Evolutionary conservation across 2,113 vertebrate genomes (phyloP).

Genomic region (Phyllostomus discolor): DNA sequence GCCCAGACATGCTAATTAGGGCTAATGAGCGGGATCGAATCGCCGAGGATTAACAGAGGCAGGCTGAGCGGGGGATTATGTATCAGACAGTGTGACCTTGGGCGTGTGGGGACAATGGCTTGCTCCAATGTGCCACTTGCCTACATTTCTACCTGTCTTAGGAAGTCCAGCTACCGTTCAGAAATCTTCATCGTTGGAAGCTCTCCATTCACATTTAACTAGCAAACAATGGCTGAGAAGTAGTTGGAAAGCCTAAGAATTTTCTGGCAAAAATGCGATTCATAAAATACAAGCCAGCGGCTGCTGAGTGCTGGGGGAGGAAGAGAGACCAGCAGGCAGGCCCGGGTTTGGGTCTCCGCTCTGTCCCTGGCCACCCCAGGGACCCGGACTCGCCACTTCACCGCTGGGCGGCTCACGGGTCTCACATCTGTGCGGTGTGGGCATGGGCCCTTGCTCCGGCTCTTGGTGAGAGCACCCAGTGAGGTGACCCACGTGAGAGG

Average conservation of each 20-base stretch:
- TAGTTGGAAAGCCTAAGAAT: background rate
- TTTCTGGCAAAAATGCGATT: constrained; percentile 11
- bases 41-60: background rate
- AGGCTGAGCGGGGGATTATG: background rate
- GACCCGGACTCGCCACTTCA: rapidly evolving
- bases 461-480: background rate
- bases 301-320: background rate
- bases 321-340: background rate
- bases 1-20: background rate
- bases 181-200: background rate
- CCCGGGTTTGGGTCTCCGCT: background rate
- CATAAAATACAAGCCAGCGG: background rate
- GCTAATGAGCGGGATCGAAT: background rate
- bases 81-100: background rate
- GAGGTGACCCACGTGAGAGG: rapidly evolving
- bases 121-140: background rate
- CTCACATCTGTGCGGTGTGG: rapidly evolving
- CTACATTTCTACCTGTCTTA: background rate
- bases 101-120: background rate
- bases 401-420: rapidly evolving
- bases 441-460: background rate
- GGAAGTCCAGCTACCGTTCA: background rate
- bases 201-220: background rate
- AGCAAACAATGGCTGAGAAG: background rate
- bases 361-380: background rate